Conservation (phyloP, 2,888 invertebrate genomes). For the Watsonalla cultraria region DNA sequence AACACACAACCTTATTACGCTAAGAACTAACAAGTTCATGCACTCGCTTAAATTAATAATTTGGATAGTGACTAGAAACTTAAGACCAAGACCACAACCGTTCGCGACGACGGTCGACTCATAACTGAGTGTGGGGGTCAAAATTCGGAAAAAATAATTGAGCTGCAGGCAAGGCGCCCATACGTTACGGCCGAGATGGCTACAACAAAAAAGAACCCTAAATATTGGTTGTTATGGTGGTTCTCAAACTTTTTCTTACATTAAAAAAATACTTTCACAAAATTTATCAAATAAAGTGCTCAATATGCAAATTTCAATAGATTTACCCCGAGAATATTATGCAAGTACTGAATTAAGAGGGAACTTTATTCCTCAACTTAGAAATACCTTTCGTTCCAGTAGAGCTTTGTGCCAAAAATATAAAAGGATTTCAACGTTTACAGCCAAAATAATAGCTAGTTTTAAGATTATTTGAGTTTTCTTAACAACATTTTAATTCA, state of each 20-base stretch:
- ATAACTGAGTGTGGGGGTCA: conserved; percentile 72
- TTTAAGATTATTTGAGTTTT: neutral
- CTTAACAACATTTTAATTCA: neutral
- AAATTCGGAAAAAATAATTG: conserved; percentile 65
- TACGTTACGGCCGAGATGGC: conserved; percentile 74
- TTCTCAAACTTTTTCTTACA: conserved; percentile 53
- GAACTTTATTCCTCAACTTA: too few species aligned
- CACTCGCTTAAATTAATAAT: conserved; percentile 48
- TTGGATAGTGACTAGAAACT: conserved; percentile 75
- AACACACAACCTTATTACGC: conserved; percentile 40
- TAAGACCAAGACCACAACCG: conserved; percentile 64
- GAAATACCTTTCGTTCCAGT: too few species aligned
- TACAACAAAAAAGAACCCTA: conserved; percentile 76
- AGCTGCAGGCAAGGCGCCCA: conserved; percentile 68
- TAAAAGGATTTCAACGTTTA: too few species aligned
- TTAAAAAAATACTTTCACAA: too few species aligned
- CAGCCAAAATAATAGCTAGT: neutral
- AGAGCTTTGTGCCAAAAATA: too few species aligned
- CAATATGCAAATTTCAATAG: too few species aligned
- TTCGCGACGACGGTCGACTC: conserved; percentile 66
- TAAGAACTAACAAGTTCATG: conserved; percentile 34
- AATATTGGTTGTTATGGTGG: conserved; percentile 56
- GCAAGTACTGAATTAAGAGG: too few species aligned
- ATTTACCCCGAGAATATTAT: too few species aligned
- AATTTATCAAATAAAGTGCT: too few species aligned